These are phyloP conservation scores for Eulemur mongoz DNA, from an alignment of 2,797 vertebrate genomes.

Conservation along the genomic window DNA sequence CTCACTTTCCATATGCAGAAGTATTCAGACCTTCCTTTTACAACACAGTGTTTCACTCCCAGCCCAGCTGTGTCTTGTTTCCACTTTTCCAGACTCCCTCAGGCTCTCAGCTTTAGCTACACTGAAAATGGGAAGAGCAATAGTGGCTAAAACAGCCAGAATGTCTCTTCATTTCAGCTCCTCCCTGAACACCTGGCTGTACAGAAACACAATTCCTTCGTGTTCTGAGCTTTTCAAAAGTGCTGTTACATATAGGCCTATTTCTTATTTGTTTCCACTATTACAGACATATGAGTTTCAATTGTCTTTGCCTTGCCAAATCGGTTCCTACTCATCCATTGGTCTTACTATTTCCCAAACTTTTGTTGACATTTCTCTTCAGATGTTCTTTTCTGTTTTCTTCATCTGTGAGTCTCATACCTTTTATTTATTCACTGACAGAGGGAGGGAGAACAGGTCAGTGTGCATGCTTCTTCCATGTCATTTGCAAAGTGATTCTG, in stretches of 20 bases:
- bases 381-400: neutral
- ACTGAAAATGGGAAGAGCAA: neutral
- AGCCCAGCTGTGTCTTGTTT: neutral
- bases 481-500: neutral
- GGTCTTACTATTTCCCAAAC: neutral
- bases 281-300: neutral
- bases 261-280: neutral
- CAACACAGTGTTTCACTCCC: rapidly evolving
- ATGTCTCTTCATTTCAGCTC: neutral
- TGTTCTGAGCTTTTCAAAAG: neutral
- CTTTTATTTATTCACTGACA: neutral
- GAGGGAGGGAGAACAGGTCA: neutral
- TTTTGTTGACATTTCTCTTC: neutral
- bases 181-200: neutral
- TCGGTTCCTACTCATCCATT: neutral
- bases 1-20: rapidly evolving
- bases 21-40: neutral
- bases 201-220: neutral
- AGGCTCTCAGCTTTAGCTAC: neutral
- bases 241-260: neutral
- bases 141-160: neutral
- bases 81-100: neutral
- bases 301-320: neutral
- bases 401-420: neutral
- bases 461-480: neutral